Conservation (phyloP, 2,888 invertebrate genomes). For the Gandaritis pyraliata region DNA sequence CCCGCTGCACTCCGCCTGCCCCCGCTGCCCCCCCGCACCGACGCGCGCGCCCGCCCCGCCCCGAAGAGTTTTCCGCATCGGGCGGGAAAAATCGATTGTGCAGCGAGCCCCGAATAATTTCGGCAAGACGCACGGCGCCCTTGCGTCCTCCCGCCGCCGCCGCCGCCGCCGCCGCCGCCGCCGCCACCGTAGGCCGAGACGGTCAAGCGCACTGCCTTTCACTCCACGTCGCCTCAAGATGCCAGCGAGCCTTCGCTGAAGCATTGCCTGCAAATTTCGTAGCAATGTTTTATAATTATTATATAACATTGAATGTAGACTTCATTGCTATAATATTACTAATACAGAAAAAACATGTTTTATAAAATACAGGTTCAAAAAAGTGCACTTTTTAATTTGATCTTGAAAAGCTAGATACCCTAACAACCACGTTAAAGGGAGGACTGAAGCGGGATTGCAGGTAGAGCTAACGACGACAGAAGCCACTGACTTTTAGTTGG, state of each 20-base stretch:
- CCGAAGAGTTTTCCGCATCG: constrained; percentile 84
- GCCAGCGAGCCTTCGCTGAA: constrained; percentile 13
- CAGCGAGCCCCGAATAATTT: constrained; percentile 84
- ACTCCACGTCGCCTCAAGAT: constrained; percentile 47
- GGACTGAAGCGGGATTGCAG: too few relatives aligned
- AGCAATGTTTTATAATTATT: constrained; percentile 1
- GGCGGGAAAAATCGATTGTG: constrained; percentile 85
- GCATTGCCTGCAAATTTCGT: constrained; percentile 13
- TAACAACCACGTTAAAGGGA: too few relatives aligned
- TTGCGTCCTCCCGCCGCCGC: constrained; percentile 65
- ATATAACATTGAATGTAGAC: background rate
- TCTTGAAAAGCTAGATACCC: too few relatives aligned
- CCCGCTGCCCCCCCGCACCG: constrained; percentile 64
- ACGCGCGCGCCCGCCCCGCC: constrained; percentile 77
- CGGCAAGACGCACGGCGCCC: constrained; percentile 84
- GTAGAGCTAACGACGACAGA: too few relatives aligned
- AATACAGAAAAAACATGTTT: too few relatives aligned
- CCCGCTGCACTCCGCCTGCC: constrained; percentile 82
- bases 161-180: constrained; percentile 46
- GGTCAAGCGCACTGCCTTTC: constrained; percentile 73
- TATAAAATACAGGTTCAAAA: too few relatives aligned
- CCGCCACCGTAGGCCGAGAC: constrained; percentile 47
- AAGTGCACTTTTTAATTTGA: too few relatives aligned
- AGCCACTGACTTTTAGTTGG: too few relatives aligned
- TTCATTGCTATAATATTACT: too few relatives aligned